Evolutionary conservation across 2,113 vertebrate species (phyloP).

Genomic region (Lepisosteus osseus): DNA sequence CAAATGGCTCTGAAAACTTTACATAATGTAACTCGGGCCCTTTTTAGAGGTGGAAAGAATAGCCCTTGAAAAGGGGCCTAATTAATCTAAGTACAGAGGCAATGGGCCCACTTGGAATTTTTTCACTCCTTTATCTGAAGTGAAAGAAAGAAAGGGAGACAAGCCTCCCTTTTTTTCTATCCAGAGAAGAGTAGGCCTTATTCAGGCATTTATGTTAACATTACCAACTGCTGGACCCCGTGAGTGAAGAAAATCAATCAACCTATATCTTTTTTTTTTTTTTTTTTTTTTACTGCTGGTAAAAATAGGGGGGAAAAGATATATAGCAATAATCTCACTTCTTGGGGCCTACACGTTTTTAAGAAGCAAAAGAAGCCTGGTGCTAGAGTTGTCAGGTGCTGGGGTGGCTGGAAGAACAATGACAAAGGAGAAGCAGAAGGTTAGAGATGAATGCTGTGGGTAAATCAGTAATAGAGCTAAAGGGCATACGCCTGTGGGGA

Average conservation of each 20-base stretch:
- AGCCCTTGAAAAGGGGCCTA: conserved; percentile 83
- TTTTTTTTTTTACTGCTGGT: conserved; percentile 38
- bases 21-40: conserved; percentile 72
- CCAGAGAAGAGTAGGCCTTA: conserved; percentile 53
- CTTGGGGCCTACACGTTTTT: conserved; percentile 49
- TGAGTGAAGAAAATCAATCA: conserved; percentile 60
- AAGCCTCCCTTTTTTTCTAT: conserved; percentile 65
- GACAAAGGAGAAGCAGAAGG: conserved; percentile 86
- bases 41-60: conserved; percentile 76
- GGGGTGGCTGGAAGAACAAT: conserved; percentile 64
- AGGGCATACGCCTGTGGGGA: conserved; percentile 94
- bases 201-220: conserved; percentile 66
- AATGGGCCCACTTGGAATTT: conserved; percentile 81
- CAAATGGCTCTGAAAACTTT: conserved; percentile 85
- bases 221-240: conserved; percentile 42
- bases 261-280: conserved; percentile 19
- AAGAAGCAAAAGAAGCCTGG: conserved; percentile 51
- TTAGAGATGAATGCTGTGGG: conserved; percentile 86
- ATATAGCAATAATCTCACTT: conserved; percentile 44
- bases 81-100: conserved; percentile 88
- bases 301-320: conserved; percentile 30
- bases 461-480: conserved; percentile 98
- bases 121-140: conserved; percentile 67
- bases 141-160: conserved; percentile 64
- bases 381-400: conserved; percentile 80